These are phyloP conservation scores for Paedocypris micromegethes DNA, from an alignment of 2,797 vertebrate species.

Conservation along the genomic window DNA sequence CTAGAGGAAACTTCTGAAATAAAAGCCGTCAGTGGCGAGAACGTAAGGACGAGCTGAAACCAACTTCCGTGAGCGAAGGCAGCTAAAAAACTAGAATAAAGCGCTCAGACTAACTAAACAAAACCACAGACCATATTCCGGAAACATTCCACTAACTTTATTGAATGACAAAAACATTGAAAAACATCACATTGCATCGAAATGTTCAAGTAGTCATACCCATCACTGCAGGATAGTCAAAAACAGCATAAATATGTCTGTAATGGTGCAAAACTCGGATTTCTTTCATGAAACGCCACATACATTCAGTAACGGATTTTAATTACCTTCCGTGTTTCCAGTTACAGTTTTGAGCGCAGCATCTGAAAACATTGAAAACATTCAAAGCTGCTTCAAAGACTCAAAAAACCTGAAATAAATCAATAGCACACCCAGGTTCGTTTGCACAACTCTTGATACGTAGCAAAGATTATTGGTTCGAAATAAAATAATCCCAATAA, in stretches of 20 bases:
- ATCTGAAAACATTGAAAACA: background rate
- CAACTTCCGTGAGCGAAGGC: no score
- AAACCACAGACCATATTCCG: no score
- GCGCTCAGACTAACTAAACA: no score
- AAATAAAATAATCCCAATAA: background rate
- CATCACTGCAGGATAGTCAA: slow-evolving; percentile 23
- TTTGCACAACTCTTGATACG: no score
- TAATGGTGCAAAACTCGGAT: slow-evolving; percentile 1
- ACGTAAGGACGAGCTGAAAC: no score
- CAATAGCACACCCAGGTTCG: no score
- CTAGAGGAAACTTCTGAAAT: no score
- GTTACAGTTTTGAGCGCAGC: background rate
- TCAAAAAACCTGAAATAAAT: background rate
- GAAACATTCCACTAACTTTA: slow-evolving; percentile 12
- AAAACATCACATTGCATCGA: slow-evolving; percentile 28
- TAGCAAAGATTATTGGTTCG: background rate
- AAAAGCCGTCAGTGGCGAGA: no score
- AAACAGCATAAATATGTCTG: slow-evolving; percentile 6
- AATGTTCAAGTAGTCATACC: slow-evolving; percentile 17
- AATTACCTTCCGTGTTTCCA: slow-evolving; percentile 2
- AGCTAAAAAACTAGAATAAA: no score
- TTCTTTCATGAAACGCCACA: slow-evolving; percentile 6
- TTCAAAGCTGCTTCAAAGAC: slow-evolving; percentile 2
- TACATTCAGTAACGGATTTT: slow-evolving; percentile 11
- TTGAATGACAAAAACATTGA: slow-evolving; percentile 9